phyloP scores from a whole-genome alignment of 2,797 vertebrate species.

The Buceros bicornis region DNA sequence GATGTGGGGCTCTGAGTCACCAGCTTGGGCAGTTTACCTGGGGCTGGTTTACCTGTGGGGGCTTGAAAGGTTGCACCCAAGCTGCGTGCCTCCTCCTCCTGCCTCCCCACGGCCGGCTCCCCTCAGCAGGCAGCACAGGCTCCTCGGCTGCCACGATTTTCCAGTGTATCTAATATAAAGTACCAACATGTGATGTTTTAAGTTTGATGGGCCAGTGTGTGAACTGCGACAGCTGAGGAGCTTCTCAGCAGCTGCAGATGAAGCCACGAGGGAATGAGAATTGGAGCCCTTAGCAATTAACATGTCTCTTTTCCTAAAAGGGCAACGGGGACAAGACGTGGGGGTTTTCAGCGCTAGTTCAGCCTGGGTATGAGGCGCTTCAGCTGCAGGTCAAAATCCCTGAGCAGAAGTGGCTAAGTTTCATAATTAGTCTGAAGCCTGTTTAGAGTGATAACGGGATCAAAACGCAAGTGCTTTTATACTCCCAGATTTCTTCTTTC shows the following conservation, averaged over 20 bases:
- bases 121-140: not conserved
- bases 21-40: not conserved
- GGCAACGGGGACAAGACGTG: not conserved
- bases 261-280: not conserved
- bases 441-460: conserved; percentile 7
- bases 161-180: not conserved
- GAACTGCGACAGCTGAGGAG: not conserved
- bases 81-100: not conserved
- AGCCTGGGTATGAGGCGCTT: not conserved
- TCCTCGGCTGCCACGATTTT: not conserved
- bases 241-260: not conserved
- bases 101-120: not conserved
- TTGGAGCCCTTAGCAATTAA: conserved; percentile 9
- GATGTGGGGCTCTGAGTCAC: conserved; percentile 4
- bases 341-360: not conserved
- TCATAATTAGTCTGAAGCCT: conserved; percentile 20
- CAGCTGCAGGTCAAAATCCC: conserved; percentile 4
- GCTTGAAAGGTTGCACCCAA: not conserved
- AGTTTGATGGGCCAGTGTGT: not conserved
- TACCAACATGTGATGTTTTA: not conserved
- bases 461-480: not conserved
- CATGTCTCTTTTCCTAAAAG: not conserved
- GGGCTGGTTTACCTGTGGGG: not conserved
- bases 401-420: conserved; percentile 29
- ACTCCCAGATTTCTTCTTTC: conserved; percentile 22